Percentiles rank a stretch among this genome's conserved stretches.
These are phyloP conservation scores for Garra rufa DNA, from an alignment of 2,113 vertebrate species.

Conservation along the genomic window DNA sequence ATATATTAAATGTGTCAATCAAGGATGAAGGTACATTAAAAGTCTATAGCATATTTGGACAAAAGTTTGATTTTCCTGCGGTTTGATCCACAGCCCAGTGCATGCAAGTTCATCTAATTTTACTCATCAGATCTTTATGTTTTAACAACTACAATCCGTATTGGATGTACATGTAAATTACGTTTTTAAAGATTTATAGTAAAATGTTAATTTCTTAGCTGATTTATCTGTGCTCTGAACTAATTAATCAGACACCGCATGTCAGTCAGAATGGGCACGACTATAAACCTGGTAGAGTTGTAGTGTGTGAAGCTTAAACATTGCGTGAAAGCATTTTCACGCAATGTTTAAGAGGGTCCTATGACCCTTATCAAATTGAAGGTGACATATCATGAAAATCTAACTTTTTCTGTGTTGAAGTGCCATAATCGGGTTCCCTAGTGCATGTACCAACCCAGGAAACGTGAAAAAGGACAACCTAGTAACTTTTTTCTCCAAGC, in stretches of 20 bases:
- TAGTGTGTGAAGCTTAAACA: background rate
- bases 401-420: no score
- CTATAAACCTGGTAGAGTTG: background rate
- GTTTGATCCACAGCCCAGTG: conserved; percentile 15
- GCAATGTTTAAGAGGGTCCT: no score
- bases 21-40: conserved; percentile 43
- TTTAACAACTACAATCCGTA: background rate
- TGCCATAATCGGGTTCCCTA: no score
- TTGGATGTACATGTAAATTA: background rate
- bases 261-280: background rate
- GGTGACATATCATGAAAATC: no score
- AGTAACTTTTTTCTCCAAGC: no score
- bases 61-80: conserved; percentile 8
- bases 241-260: background rate
- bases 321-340: background rate
- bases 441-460: no score
- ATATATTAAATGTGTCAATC: conserved; percentile 50
- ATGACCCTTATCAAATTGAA: no score
- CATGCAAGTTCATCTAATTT: conserved; percentile 19
- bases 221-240: background rate
- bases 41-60: conserved; percentile 35
- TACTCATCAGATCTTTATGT: background rate
- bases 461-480: no score
- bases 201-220: background rate
- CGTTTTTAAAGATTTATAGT: background rate